A percentile compares a stretch with the other conserved stretches of the same genome.
phyloP scores from a whole-genome alignment of 1,140 invertebrate species.

The Zaprionus ornatus region DNA sequence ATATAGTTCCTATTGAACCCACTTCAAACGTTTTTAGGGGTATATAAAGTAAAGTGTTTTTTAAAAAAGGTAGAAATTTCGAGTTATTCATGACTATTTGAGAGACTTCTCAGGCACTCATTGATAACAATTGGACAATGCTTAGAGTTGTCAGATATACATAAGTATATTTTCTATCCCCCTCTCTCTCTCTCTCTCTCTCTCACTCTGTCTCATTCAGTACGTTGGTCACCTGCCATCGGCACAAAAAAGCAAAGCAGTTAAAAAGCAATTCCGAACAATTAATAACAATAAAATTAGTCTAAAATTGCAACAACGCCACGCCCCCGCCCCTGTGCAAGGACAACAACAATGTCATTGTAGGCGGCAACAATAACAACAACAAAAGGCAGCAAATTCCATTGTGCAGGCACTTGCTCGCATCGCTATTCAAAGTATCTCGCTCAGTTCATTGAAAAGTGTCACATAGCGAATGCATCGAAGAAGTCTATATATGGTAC shows the following conservation, averaged over 20 bases:
- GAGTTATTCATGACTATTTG: neutral
- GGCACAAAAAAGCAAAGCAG: conserved; percentile 42
- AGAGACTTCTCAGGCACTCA: neutral
- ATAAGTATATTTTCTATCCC: neutral
- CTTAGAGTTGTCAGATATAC: neutral
- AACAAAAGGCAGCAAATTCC: conserved; percentile 37
- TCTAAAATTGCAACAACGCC: conserved; percentile 76
- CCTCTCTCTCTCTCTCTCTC: neutral
- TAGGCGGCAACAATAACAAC: conserved; percentile 27
- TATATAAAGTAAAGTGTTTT: neutral
- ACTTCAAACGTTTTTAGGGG: neutral
- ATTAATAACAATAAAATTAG: conserved; percentile 79
- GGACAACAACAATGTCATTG: conserved; percentile 24
- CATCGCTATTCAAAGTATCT: conserved; percentile 72
- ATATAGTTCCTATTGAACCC: neutral
- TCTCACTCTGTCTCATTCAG: conserved; percentile 1
- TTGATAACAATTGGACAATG: neutral
- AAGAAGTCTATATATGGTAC: conserved; percentile 28
- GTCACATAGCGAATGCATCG: conserved; percentile 28
- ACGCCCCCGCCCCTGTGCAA: conserved; percentile 44
- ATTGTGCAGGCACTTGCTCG: conserved; percentile 60
- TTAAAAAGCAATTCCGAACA: conserved; percentile 71
- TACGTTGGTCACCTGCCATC: conserved; percentile 19
- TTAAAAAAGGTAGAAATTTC: neutral
- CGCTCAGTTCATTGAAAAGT: conserved; percentile 65